Evolutionary conservation across 53 echinoderm and acorn worm genomes (phyloP).

Genomic region (Echinometra lucunter): DNA sequence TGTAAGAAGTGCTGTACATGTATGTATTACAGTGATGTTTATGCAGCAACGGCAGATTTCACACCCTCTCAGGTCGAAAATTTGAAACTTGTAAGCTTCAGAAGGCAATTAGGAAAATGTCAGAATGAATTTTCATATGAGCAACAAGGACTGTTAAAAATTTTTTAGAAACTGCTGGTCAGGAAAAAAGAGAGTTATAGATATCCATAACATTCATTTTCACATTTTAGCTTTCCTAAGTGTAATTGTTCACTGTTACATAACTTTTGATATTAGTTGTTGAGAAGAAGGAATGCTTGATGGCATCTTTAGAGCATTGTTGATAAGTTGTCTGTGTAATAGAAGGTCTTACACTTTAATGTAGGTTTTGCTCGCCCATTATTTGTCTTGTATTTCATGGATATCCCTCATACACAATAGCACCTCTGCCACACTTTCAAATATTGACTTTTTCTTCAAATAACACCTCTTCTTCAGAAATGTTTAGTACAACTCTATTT

Average conservation of each 20-base stretch:
- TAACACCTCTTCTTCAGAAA: constrained; percentile 21
- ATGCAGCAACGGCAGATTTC: not conserved
- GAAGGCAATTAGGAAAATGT: not conserved
- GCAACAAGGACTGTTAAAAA: not conserved
- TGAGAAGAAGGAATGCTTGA: not conserved
- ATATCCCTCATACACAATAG: constrained; percentile 19
- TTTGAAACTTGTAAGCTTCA: not conserved
- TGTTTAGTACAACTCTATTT: not conserved
- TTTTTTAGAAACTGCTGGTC: not conserved
- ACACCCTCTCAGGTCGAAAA: not conserved
- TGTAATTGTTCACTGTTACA: not conserved
- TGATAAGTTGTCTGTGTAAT: not conserved
- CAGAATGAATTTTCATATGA: not conserved
- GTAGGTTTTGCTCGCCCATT: not conserved
- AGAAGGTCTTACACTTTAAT: not conserved
- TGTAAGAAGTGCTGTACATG: not conserved
- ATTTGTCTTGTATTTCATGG: constrained; percentile 43
- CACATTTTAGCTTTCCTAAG: not conserved
- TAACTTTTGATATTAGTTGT: not conserved
- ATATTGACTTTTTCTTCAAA: constrained; percentile 45
- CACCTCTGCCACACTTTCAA: not conserved
- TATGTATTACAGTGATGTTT: not conserved
- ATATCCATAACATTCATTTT: not conserved
- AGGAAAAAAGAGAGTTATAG: not conserved
- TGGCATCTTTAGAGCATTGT: not conserved